Evolutionary conservation across 1,140 invertebrate species (phyloP), one percentile per base, ranked within the genome.

Genomic region (Drosophila sp.): DNA sequence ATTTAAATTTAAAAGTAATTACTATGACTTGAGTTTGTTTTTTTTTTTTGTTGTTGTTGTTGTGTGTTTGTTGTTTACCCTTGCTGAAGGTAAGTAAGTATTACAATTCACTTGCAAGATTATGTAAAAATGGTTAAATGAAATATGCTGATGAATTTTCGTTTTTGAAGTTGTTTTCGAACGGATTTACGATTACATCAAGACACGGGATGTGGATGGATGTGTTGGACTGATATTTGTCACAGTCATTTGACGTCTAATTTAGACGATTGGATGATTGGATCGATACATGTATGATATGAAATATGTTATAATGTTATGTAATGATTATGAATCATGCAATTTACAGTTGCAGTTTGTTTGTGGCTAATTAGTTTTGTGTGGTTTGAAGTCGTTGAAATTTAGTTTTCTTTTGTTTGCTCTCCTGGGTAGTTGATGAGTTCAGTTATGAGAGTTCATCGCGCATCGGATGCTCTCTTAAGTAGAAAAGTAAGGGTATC

Each of bases 11-110:
- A 78, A 89, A 72, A 72, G 84, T 89, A 89, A 89, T 89, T 89
- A 89, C 84, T 89, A 89, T 89, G 84, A 89, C 84, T 89, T 86
- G 83, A 87, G 76, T 62, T 65, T 80, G 70, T 89, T 57, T 64
- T 76, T 44, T 76, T 82, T 67, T 58, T 78, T 62, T 50, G 54
- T 25, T 60, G 58, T 70, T 55, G 66, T 33, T 17, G 17, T 17
- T 17, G 7, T 60, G 64, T 70, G 73, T 58, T 63, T 72, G 65
- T 17, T 17, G 17, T 17, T 17, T 69, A 63, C 50, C 66, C 44
- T 60, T 84, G 67, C 76, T 40, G 54, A 69, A 70, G 56, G 66
- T 55, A 72, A 70, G 62, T 76, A 66, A 68, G 44, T 61, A 62
- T 75, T 27, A 70, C 32, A 35, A 47, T 63, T 62, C 56, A 35